These are phyloP conservation scores for Phymastichus coffea DNA, from an alignment of 1,140 invertebrate species.

Conservation along the genomic window DNA sequence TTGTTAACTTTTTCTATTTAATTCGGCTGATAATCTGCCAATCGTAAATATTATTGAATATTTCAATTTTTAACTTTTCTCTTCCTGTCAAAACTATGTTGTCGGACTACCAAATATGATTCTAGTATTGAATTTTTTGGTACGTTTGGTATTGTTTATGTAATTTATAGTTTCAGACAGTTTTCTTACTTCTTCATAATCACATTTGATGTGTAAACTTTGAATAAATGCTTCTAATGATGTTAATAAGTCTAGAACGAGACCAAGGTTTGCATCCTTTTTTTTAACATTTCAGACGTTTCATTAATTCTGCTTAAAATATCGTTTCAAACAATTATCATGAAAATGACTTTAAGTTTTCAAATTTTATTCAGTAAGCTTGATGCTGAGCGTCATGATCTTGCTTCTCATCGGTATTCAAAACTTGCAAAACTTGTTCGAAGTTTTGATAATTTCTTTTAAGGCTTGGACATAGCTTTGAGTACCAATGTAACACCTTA, in stretches of 20 bases:
- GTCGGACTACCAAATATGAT: too few species aligned
- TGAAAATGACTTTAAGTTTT: not conserved
- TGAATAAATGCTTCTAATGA: too few species aligned
- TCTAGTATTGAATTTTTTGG: too few species aligned
- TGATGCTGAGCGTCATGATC: slow-evolving; percentile 14
- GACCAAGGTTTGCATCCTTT: too few species aligned
- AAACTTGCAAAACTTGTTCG: slow-evolving; percentile 10
- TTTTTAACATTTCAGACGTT: too few species aligned
- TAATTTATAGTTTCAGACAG: too few species aligned
- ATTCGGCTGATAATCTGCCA: not conserved
- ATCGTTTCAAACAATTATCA: not conserved
- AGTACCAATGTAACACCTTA: not conserved
- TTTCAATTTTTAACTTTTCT: not conserved
- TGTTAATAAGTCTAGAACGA: too few species aligned
- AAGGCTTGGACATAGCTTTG: not conserved
- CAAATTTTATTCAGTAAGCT: not conserved
- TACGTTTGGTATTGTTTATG: too few species aligned
- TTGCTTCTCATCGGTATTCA: slow-evolving; percentile 1
- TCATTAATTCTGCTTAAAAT: too few species aligned
- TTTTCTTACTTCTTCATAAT: too few species aligned
- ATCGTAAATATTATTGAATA: not conserved
- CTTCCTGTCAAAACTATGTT: not conserved
- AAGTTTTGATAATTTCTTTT: slow-evolving; percentile 6
- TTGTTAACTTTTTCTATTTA: not conserved
- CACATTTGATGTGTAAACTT: too few species aligned